These are phyloP conservation scores for Tamandua tetradactyla DNA, from an alignment of 2,797 vertebrate species.

Conservation along the genomic window DNA sequence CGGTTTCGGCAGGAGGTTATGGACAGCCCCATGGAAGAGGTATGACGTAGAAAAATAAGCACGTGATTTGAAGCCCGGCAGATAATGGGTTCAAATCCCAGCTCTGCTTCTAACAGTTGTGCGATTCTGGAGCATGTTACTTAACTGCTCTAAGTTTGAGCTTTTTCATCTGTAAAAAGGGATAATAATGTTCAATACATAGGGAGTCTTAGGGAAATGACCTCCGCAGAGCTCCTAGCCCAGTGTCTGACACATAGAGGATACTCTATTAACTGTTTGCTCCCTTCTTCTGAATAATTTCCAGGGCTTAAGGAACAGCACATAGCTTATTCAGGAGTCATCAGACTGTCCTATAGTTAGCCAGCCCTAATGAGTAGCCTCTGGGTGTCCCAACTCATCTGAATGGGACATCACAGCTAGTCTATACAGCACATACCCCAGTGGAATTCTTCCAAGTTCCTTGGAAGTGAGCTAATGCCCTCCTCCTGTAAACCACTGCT, in stretches of 20 bases:
- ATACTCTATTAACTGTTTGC: neutral
- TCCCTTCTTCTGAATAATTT: neutral
- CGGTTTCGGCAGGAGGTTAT: conserved; percentile 86
- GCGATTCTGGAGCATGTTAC: neutral
- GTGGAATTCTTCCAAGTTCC: conserved; percentile 9
- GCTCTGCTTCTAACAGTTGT: neutral
- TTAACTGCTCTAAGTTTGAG: neutral
- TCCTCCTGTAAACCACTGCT: neutral
- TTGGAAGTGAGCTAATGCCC: neutral
- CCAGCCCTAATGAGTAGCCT: neutral
- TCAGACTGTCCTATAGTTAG: neutral
- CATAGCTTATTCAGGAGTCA: neutral
- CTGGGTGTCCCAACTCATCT: neutral
- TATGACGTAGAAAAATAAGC: conserved; percentile 47
- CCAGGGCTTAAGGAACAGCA: neutral
- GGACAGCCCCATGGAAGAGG: conserved; percentile 91
- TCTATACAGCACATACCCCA: neutral
- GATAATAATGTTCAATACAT: neutral
- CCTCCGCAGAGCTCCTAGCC: neutral
- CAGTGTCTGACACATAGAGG: neutral
- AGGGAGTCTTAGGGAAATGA: neutral
- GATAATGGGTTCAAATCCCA: neutral
- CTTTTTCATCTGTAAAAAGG: neutral
- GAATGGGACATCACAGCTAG: conserved; percentile 37
- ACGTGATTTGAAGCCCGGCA: neutral